Conservation (phyloP, 2,888 invertebrate species). For the Microctonus hyperodae region DNA sequence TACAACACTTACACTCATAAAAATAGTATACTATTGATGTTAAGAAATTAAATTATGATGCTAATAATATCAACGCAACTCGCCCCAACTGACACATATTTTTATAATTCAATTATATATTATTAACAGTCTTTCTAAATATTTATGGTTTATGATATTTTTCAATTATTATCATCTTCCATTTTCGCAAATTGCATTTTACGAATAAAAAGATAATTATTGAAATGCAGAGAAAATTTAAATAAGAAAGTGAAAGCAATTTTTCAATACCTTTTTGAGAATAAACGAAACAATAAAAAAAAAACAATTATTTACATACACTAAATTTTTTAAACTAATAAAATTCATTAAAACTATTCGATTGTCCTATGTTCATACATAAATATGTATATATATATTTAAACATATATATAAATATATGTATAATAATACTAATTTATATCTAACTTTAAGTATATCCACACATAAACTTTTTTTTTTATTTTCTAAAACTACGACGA, state of each 20-base stretch:
- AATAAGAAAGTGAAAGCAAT: conserved; percentile 8
- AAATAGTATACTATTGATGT: neutral
- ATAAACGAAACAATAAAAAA: neutral
- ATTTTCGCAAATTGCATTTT: neutral
- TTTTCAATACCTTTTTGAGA: neutral
- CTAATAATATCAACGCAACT: conserved; percentile 36
- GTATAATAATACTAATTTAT: conserved; percentile 2
- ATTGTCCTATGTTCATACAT: conserved; percentile 4
- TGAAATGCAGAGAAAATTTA: neutral
- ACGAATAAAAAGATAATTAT: too few relatives aligned
- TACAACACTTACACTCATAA: conserved; percentile 15
- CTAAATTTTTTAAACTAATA: neutral
- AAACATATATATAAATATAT: too few relatives aligned
- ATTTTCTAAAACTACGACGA: conserved; percentile 13
- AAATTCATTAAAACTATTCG: conserved; percentile 11
- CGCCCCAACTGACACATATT: conserved; percentile 45
- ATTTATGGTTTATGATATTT: conserved; percentile 6
- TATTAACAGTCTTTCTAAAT: conserved; percentile 1
- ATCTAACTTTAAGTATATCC: conserved; percentile 17
- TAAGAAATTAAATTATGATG: neutral
- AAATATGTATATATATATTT: too few relatives aligned
- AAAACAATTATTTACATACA: neutral
- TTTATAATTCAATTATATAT: conserved; percentile 4
- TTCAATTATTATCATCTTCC: neutral
- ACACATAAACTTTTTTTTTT: conserved; percentile 9